Conservation (phyloP, 2,113 vertebrate genomes). For the Myotis yumanensis region DNA sequence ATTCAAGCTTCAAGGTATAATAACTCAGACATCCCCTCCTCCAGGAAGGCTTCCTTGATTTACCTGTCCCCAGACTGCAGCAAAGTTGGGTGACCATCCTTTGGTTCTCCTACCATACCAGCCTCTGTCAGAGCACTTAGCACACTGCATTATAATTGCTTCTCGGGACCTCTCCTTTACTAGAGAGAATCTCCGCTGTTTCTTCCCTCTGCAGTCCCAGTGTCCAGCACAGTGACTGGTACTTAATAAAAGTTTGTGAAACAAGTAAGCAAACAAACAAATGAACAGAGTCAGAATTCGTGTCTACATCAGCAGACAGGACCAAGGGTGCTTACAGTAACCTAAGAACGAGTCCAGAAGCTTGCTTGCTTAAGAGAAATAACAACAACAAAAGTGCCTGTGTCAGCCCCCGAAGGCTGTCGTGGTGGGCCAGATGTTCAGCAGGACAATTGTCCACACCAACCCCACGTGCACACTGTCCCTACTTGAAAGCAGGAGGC, state of each 20-base stretch:
- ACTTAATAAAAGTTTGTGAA: not conserved
- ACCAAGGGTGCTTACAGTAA: not conserved
- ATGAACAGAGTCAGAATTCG: not conserved
- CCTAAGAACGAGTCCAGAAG: not conserved
- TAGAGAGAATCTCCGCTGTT: not conserved
- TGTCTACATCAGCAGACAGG: not conserved
- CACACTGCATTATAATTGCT: not conserved
- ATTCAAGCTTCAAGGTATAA: not conserved
- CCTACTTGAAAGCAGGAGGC: not conserved
- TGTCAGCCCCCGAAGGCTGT: not conserved
- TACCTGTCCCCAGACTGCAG: not conserved
- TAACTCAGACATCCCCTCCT: not conserved
- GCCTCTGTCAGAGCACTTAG: not conserved
- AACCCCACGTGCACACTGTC: not conserved
- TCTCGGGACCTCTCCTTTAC: not conserved
- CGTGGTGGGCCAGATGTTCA: not conserved
- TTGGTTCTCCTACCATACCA: not conserved
- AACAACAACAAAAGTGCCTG: not conserved
- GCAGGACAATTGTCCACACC: not conserved
- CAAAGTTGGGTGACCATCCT: not conserved
- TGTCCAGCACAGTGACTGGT: not conserved
- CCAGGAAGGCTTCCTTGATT: not conserved
- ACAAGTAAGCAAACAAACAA: not conserved
- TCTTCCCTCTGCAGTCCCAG: not conserved
- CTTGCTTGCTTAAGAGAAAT: not conserved